Base-by-base conservation (phyloP, 2,888 invertebrate species). In the Entomobrya proxima region DNA sequence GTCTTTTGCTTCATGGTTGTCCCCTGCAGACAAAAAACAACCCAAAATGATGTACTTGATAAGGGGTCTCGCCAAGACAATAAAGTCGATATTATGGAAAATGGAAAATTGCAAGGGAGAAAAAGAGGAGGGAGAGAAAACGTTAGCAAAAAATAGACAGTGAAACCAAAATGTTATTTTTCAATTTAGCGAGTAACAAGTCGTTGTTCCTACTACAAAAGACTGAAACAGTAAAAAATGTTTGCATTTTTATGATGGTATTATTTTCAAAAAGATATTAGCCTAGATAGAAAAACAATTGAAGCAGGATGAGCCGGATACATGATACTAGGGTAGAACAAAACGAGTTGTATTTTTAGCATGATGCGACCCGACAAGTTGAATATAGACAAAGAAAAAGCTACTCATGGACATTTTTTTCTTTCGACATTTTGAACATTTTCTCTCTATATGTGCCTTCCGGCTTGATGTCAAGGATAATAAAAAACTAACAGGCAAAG, bases 401-500 rank as follows among this genome's bases (percentile, higher is more conserved):
- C n/a, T 40, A 69, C 44, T 21, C 44, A 40, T 69, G 13, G 40
- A 69, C 55, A 55, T 55, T 9, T 55, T 55, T 55, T 18, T 55
- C 47, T n/a, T 18, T 24, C 7, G 9, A 24, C 61, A 13, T 6
- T 27, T 24, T 9, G 61, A 35, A 37, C 24, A 18, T 50, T 50
- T 50, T 55, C 24, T 55, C 11, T 55, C 27, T 55, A 15, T 24
- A 55, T 27, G 13, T 37, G 44, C 81, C 58, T 61, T 40, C 32
- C 11, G 81, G 72, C 58, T 58, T 52, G 13, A 81, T 74, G 81
- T 81, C 81, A 81, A 74, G 74, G 52, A 72, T 37, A 55, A 24
- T 27, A 52, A 52, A 35, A 30, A 75, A 3, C 18, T 55, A 76
- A 52, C 9, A 24, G 27, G 55, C 9, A 55, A n/a, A n/a, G n/a